A percentile compares a stretch with the other conserved stretches of the same genome.
Conservation (phyloP, 1,140 invertebrate genomes). For the Drosophila sturtevanti region DNA sequence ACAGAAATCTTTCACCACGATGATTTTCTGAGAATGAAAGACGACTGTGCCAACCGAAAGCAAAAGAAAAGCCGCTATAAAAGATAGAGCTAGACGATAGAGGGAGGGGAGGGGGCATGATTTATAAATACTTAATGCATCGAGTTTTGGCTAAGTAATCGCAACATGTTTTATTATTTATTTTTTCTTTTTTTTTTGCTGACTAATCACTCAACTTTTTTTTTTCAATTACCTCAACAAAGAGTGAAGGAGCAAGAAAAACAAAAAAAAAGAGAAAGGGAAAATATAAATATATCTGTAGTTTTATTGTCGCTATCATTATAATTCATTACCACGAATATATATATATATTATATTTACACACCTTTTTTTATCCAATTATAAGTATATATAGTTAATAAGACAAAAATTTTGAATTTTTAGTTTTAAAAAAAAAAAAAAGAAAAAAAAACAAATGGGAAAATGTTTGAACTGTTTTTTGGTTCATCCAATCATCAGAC, state of each 20-base stretch:
- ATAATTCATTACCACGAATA: background rate
- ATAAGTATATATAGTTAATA: background rate
- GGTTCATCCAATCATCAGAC: constrained; percentile 91
- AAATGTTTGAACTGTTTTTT: background rate
- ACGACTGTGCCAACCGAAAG: background rate
- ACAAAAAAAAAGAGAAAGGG: too few relatives aligned
- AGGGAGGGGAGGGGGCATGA: background rate
- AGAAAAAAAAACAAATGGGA: background rate
- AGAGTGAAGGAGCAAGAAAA: background rate
- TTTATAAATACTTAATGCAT: constrained; percentile 10
- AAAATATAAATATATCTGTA: background rate
- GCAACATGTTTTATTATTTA: background rate
- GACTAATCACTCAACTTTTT: background rate
- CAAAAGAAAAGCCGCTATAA: background rate
- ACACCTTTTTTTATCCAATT: background rate
- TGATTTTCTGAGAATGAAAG: background rate
- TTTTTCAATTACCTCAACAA: background rate
- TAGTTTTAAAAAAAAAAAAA: background rate
- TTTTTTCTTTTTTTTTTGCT: background rate
- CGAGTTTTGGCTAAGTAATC: background rate
- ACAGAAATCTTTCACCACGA: background rate
- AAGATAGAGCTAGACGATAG: background rate
- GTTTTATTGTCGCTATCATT: background rate
- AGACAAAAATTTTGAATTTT: constrained; percentile 3
- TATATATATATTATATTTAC: background rate